These are phyloP conservation scores for Lynx canadensis DNA, from an alignment of 2,113 vertebrate genomes.

Conservation along the genomic window DNA sequence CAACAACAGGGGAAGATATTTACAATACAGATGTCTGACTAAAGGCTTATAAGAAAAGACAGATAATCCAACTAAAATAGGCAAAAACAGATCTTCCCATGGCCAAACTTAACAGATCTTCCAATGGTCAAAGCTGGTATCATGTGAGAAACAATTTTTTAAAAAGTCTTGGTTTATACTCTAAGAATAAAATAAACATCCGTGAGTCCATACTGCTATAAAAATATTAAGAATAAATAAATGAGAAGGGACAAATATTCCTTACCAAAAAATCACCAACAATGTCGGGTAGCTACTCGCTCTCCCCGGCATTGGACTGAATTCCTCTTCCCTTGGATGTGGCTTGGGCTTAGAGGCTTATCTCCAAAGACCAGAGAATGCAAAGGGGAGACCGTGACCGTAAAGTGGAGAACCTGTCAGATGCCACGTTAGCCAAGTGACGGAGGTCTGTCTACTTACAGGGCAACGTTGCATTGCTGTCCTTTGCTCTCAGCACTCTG, in stretches of 20 bases:
- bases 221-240: background rate
- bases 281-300: background rate
- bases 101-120: background rate
- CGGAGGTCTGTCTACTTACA: fast-evolving
- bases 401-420: fast-evolving
- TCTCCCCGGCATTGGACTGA: fast-evolving
- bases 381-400: fast-evolving
- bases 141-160: background rate
- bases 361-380: fast-evolving
- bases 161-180: background rate
- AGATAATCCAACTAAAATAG: background rate
- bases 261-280: background rate
- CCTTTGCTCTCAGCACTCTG: background rate
- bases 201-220: background rate
- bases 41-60: background rate
- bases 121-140: background rate
- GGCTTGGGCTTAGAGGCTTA: fast-evolving
- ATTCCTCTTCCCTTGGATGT: background rate
- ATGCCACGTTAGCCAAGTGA: fast-evolving
- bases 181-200: background rate
- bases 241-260: background rate
- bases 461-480: fast-evolving
- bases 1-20: background rate
- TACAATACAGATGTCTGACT: background rate
- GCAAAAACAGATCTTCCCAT: background rate